phyloP scores from a whole-genome alignment of 2,113 vertebrate genomes.

The Pterophyllum scalare region DNA sequence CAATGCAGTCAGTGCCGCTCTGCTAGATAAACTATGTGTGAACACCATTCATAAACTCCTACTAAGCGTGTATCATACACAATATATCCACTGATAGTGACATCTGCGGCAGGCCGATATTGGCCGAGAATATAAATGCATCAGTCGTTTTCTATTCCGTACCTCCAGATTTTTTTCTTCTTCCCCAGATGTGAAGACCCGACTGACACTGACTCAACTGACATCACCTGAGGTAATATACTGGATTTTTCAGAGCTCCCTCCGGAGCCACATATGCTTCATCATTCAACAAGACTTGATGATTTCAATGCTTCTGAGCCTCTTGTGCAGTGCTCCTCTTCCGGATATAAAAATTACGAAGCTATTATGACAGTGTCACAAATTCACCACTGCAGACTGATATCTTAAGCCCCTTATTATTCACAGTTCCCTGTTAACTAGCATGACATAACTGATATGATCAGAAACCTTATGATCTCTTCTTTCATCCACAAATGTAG shows the following conservation, averaged over 20 bases:
- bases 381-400: conserved; percentile 14
- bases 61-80: not conserved
- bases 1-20: not conserved
- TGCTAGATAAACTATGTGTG: not conserved
- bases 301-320: conserved; percentile 17
- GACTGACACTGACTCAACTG: not conserved
- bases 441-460: conserved; percentile 47
- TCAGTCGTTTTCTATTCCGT: not conserved
- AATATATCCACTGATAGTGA: not conserved
- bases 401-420: conserved; percentile 42
- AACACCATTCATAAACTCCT: not conserved
- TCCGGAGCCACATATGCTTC: not conserved
- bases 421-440: conserved; percentile 36
- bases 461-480: conserved; percentile 36
- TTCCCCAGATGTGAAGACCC: not conserved
- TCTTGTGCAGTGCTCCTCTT: not conserved
- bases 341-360: conserved; percentile 24
- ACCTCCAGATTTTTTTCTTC: not conserved
- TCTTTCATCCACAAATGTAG: conserved; percentile 40
- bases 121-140: not conserved
- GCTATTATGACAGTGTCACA: conserved; percentile 18
- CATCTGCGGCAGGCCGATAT: not conserved
- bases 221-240: conserved; percentile 8
- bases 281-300: not conserved
- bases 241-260: not conserved